Evolutionary conservation across 2,113 vertebrate species (phyloP).

Genomic region (Nanorana parkeri): DNA sequence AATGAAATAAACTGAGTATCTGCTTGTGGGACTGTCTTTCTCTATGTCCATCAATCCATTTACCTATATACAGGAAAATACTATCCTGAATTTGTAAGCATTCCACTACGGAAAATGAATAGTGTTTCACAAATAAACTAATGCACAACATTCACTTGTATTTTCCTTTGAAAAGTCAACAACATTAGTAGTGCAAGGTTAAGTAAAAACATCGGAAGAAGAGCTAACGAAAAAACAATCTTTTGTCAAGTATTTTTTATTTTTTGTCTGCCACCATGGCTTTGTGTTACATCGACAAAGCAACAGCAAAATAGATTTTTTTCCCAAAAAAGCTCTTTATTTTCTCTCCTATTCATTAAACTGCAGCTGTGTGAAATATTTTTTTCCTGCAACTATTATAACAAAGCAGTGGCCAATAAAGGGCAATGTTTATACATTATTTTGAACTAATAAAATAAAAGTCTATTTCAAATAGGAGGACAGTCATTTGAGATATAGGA

Average conservation of each 20-base stretch:
- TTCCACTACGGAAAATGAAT: neutral
- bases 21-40: too few species aligned
- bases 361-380: slow-evolving; percentile 64
- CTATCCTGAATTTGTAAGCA: neutral
- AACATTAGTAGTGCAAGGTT: slow-evolving; percentile 12
- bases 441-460: neutral
- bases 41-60: too few species aligned
- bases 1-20: too few species aligned
- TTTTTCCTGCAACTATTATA: slow-evolving; percentile 61
- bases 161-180: slow-evolving; percentile 21
- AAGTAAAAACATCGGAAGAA: slow-evolving; percentile 52
- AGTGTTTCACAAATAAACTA: neutral
- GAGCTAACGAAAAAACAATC: slow-evolving; percentile 62
- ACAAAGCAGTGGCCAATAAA: slow-evolving; percentile 40
- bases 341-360: slow-evolving; percentile 62
- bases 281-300: slow-evolving; percentile 21
- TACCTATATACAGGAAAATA: neutral
- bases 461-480: neutral
- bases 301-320: slow-evolving; percentile 66
- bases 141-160: neutral
- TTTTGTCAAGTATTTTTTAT: slow-evolving; percentile 61
- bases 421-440: neutral
- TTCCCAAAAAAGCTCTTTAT: slow-evolving; percentile 62
- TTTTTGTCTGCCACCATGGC: slow-evolving; percentile 64
- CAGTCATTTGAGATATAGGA: neutral